Conservation (phyloP, 1,140 invertebrate species). For the Diorhabda elongata region DNA sequence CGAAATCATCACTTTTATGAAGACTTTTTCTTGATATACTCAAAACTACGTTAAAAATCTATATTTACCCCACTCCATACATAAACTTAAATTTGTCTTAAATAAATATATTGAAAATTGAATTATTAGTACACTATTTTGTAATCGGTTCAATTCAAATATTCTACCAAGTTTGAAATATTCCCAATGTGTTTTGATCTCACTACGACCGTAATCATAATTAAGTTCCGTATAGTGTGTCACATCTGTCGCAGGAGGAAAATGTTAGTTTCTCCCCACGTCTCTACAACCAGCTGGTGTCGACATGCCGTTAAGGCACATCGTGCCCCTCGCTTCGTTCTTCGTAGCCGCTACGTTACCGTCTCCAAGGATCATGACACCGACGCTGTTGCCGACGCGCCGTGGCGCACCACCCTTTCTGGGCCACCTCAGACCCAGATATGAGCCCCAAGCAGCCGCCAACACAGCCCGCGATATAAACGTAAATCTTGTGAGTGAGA, state of each 20-base stretch:
- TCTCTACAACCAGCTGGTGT: constrained; percentile 25
- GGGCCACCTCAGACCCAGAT: constrained; percentile 27
- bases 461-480: constrained; percentile 8
- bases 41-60: too few species aligned
- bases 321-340: constrained; percentile 12
- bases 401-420: constrained; percentile 28
- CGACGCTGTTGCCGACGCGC: constrained; percentile 13
- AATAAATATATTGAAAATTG: too few species aligned
- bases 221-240: background rate
- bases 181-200: background rate
- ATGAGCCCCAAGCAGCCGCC: constrained; percentile 15
- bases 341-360: constrained; percentile 3
- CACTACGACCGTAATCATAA: background rate
- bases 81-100: too few species aligned
- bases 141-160: too few species aligned
- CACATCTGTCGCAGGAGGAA: constrained; percentile 9
- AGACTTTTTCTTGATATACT: too few species aligned
- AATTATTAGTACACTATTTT: too few species aligned
- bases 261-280: background rate
- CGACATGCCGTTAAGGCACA: constrained; percentile 34
- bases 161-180: too few species aligned
- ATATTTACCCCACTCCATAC: too few species aligned
- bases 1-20: too few species aligned
- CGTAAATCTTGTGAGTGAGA: constrained; percentile 11
- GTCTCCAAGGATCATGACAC: constrained; percentile 25